phyloP scores from a whole-genome alignment of 2,113 vertebrate genomes.

The Protobothrops mucrosquamatus region DNA sequence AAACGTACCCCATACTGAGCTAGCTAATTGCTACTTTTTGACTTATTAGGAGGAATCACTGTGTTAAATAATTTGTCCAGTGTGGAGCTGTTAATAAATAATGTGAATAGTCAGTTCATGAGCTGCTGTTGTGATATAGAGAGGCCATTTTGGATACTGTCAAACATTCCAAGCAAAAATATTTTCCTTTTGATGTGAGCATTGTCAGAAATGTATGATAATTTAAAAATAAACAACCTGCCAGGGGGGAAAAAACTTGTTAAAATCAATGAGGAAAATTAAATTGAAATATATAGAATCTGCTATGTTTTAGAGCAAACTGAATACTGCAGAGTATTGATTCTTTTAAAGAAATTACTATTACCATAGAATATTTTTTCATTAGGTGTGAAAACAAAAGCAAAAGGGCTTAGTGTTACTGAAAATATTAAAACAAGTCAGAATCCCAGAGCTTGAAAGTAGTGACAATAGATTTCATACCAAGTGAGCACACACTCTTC shows the following conservation, averaged over 20 bases:
- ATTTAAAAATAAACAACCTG: constrained; percentile 46
- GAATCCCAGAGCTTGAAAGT: background rate
- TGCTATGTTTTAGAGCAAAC: background rate
- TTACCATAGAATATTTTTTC: background rate
- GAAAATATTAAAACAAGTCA: background rate
- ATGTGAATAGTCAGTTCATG: constrained; percentile 74
- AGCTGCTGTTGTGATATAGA: constrained; percentile 78
- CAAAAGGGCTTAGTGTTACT: background rate
- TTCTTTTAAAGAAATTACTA: background rate
- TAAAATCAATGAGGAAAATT: constrained; percentile 13
- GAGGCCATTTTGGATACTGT: constrained; percentile 76
- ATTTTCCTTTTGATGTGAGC: constrained; percentile 32
- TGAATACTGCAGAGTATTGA: background rate
- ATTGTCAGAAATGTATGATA: constrained; percentile 58
- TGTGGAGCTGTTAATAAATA: constrained; percentile 89
- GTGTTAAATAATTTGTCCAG: constrained; percentile 97
- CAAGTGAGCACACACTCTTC: background rate
- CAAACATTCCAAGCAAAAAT: constrained; percentile 68
- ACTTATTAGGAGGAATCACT: constrained; percentile 84
- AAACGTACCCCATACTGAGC: constrained; percentile 83
- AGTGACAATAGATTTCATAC: background rate
- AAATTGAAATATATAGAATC: background rate
- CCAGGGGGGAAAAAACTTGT: constrained; percentile 14
- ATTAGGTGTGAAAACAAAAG: background rate
- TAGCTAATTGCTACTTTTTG: constrained; percentile 99